Base-by-base conservation (phyloP, 2,113 vertebrate species). In the Vidua macroura region DNA sequence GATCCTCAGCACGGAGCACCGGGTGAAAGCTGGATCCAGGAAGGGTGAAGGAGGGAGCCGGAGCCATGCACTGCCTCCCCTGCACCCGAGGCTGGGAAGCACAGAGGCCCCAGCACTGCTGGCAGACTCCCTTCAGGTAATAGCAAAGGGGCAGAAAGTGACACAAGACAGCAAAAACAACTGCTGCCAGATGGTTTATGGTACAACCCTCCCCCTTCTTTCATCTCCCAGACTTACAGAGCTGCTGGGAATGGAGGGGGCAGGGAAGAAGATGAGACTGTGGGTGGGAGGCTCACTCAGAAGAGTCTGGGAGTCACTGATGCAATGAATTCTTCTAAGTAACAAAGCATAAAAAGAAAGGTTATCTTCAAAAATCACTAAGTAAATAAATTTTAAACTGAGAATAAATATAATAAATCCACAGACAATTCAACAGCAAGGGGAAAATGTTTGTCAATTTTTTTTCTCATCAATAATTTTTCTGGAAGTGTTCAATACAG, bases 111-210 rank as follows among this genome's bases (percentile, higher is more conserved):
- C 30, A 3, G 35, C 7, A 6, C 13, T 0, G 3, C 37, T 79
- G n/a, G 6, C 76, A 49, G 30, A 62, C 48, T 89, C 44, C 56
- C 35, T 86, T 28, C 74, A 78, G 77, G 60, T 59, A 81, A 81
- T 4, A 51, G 48, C 39, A 51, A n/a, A 92, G 48, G 9, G 41
- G 56, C 67, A 77, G n/a, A 28, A 16, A 82, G 52, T 56, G 44
- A 91, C 66, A 89, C 49, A 67, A 92, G 60, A 72, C 73, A 86
- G 66, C 62, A 72, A 59, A 87, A 91, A 75, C 30, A 78, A 52
- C 24, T 3, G 5, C 52, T 91, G 52, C 41, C 87, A 84, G 66
- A 86, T 48, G 62, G 44, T 70, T 94, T 91, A 63, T 49, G 66
- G 39, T 14, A 85, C 35, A 89, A 79, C 72, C 22, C 39, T 79